phyloP scores from a whole-genome alignment of 2,113 vertebrate genomes.

The Tympanuchus pallidicinctus region DNA sequence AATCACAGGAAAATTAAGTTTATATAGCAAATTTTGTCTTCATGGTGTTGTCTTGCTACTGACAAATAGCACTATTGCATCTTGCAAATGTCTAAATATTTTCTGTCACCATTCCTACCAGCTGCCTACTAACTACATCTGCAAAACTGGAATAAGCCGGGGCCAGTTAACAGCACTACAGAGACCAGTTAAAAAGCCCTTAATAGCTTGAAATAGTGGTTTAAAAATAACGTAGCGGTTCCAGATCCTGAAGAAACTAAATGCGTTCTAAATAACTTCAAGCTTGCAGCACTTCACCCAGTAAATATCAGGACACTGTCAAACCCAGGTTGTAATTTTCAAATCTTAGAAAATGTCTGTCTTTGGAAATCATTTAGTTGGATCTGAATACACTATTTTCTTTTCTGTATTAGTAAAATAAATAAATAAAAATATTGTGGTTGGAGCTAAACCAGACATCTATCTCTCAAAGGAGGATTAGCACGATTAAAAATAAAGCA shows the following conservation, averaged over 20 bases:
- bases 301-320: background rate
- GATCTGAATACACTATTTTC: background rate
- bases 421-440: background rate
- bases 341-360: background rate
- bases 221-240: slow-evolving; percentile 5
- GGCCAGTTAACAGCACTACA: background rate
- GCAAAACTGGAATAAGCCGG: background rate
- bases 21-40: background rate
- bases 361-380: background rate
- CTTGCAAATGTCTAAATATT: background rate
- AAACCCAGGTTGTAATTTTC: background rate
- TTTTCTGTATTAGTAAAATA: background rate
- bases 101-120: background rate
- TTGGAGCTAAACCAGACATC: background rate
- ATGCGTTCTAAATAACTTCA: background rate
- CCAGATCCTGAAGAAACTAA: background rate
- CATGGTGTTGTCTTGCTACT: background rate
- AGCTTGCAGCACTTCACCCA: background rate
- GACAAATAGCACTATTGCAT: background rate
- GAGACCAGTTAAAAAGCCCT: background rate
- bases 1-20: background rate
- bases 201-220: background rate
- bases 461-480: background rate
- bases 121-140: background rate
- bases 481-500: background rate